Percentiles rank a stretch among this genome's conserved stretches.
phyloP scores from a whole-genome alignment of 2,888 invertebrate genomes.

The Platycheirus rosarum region DNA sequence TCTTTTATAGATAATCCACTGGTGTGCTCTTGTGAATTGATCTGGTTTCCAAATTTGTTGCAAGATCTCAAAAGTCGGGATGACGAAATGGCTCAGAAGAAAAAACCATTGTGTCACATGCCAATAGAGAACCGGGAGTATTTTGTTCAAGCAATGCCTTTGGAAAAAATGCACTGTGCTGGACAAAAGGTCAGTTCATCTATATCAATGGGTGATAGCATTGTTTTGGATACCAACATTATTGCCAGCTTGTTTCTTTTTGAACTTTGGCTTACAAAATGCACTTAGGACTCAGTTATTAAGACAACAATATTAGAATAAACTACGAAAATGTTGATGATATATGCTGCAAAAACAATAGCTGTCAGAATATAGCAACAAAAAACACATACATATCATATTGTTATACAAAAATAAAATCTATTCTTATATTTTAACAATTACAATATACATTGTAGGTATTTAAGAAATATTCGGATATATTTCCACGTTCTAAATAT shows the following conservation, averaged over 20 bases:
- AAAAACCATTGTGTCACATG: slow-evolving; percentile 92
- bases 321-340: slow-evolving; percentile 67
- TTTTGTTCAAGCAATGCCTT: slow-evolving; percentile 90
- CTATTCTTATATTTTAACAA: slow-evolving; percentile 40
- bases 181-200: slow-evolving; percentile 84
- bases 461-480: too few species aligned
- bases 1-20: slow-evolving; percentile 97
- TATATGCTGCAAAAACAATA: slow-evolving; percentile 53
- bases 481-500: slow-evolving; percentile 8
- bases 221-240: slow-evolving; percentile 80
- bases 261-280: slow-evolving; percentile 69
- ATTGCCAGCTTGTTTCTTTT: slow-evolving; percentile 76
- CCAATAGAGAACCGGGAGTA: slow-evolving; percentile 91
- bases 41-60: slow-evolving; percentile 94
- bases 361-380: slow-evolving; percentile 9
- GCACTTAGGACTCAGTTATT: slow-evolving; percentile 62
- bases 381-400: background rate
- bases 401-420: background rate
- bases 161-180: slow-evolving; percentile 92
- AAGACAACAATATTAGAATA: slow-evolving; percentile 59
- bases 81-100: slow-evolving; percentile 94
- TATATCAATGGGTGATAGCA: slow-evolving; percentile 79
- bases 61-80: slow-evolving; percentile 90
- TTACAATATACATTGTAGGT: slow-evolving; percentile 29
- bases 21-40: slow-evolving; percentile 92